Evolutionary conservation across 2,888 invertebrate species (phyloP), one percentile per base, ranked within the genome.

Genomic region (Drosophila macrothrix): DNA sequence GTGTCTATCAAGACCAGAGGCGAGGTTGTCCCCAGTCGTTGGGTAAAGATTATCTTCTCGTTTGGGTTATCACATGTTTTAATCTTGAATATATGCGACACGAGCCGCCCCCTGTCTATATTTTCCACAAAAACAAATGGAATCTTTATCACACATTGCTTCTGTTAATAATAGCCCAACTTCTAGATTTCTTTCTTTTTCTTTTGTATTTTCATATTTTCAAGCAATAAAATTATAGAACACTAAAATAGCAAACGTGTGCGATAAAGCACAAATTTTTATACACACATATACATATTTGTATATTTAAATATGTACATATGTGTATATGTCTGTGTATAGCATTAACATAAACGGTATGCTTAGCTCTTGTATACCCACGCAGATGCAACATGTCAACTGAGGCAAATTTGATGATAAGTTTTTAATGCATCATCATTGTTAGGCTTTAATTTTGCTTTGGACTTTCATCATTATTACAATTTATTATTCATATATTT

Each of bases 91-190:
- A 65, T 65, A 64, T 67, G 55, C 53, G 62, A 50, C 46, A 28
- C 55, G 12, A 59, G 33, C 22, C 35, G 22, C 46, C 46, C 16
- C 22, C 46, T 33, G 49, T 35, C 61, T 56, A 58, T 71, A 66
- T 65, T 67, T 64, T 61, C 29, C 63, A 54, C 6, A 4, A 12
- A 56, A 63, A 53, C 56, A 60, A 62, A 54, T 53, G 43, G 60
- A 60, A 67, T 80, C 69, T 50, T 75, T 67, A 65, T 59, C 67
- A 69, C 67, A 60, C 70, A 75, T 75, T 75, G 84, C 82, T 79
- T 79, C 73, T 76, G 72, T 76, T 76, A 76, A 78, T 75, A 67
- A 62, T 76, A 43, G 65, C 49, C 60, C 75, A 68, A 82, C 90
- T 79, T 81, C 84, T 68, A 61, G 65, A 76, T 80, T 82, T 39